Evolutionary conservation across 2,113 vertebrate species (phyloP).

Genomic region (Dolichallabes microphthalmus): DNA sequence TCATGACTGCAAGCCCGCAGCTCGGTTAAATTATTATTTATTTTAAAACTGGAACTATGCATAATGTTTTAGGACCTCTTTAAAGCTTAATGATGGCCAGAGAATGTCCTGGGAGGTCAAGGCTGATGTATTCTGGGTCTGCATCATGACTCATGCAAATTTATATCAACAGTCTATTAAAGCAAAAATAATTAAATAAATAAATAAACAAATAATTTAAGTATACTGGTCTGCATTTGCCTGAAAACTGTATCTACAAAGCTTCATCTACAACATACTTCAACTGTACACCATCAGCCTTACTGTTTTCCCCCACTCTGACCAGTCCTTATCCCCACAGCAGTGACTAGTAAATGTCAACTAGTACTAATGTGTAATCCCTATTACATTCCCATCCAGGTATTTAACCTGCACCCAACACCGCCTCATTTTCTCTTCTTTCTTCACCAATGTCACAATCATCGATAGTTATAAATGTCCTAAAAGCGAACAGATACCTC

Average conservation of each 20-base stretch:
- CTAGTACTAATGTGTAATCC: background rate
- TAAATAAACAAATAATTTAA: background rate
- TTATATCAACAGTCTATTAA: background rate
- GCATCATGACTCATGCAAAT: background rate
- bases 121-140: background rate
- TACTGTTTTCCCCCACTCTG: background rate
- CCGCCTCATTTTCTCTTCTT: background rate
- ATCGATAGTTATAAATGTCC: background rate
- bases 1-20: background rate
- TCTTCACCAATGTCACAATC: background rate
- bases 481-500: constrained; percentile 13
- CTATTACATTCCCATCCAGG: too few species aligned
- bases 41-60: background rate
- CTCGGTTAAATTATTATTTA: background rate
- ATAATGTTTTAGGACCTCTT: background rate
- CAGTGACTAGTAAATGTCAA: background rate
- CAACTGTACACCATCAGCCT: background rate
- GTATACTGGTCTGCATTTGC: background rate
- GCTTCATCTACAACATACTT: background rate
- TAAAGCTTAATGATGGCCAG: background rate
- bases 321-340: background rate
- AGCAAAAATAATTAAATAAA: background rate
- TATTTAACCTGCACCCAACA: background rate
- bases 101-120: background rate
- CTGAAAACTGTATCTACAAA: too few species aligned